phyloP scores from a whole-genome alignment of 2,113 vertebrate species.

The Lepisosteus osseus region DNA sequence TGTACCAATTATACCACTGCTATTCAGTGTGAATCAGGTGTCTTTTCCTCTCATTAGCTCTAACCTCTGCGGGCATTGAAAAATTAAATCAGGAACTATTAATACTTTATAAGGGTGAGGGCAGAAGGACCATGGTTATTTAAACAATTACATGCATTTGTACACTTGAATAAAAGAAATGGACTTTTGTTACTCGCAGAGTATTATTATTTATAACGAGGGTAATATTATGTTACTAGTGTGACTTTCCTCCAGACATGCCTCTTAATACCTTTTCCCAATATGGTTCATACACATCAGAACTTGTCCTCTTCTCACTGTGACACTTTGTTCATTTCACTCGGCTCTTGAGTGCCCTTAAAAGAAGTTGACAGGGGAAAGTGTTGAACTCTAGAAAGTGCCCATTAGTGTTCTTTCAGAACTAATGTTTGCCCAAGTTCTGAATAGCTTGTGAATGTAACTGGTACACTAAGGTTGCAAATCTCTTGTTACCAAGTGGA shows the following conservation, averaged over 20 bases:
- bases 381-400: background rate
- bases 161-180: background rate
- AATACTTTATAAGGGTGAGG: no score
- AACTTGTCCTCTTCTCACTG: background rate
- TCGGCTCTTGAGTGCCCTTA: background rate
- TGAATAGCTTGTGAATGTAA: background rate
- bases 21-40: no score
- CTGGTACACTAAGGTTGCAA: background rate
- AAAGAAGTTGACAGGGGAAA: background rate
- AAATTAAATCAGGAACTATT: no score
- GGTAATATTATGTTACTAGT: no score
- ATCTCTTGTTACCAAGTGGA: background rate
- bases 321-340: background rate
- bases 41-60: no score
- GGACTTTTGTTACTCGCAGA: background rate
- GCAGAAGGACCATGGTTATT: background rate
- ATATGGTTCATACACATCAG: background rate
- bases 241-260: background rate
- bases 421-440: background rate
- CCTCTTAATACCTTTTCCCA: background rate
- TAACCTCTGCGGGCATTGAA: no score
- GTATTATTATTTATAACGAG: constrained; percentile 1
- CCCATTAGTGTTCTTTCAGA: background rate
- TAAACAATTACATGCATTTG: background rate
- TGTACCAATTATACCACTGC: no score